A percentile compares a stretch with the other conserved stretches of the same genome.
Conservation (phyloP, 2,888 invertebrate species). For the Agonopterix heracliana region DNA sequence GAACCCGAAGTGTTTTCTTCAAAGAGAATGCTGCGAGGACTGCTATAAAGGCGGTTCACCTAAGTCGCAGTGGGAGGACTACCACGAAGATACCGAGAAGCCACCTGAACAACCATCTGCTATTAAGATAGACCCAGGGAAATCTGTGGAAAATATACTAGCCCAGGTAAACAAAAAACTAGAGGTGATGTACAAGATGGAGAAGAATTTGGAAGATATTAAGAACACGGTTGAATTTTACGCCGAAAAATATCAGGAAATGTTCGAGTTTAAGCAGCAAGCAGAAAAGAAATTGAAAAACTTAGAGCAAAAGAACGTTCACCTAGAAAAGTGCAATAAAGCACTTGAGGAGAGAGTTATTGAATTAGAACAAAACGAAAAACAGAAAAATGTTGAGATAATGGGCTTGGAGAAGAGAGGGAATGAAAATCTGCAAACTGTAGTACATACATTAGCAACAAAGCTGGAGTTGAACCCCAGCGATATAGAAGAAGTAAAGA, state of each 20-base stretch:
- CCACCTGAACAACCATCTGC: no score
- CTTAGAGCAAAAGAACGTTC: conserved; percentile 10
- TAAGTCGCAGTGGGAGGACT: no score
- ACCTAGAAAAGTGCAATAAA: conserved; percentile 12
- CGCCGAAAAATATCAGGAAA: conserved; percentile 10
- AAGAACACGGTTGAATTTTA: conserved; percentile 7
- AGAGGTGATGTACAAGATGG: conserved; percentile 9
- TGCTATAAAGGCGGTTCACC: background rate
- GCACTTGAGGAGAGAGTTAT: conserved; percentile 6
- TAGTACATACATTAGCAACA: conserved; percentile 4
- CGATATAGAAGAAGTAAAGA: conserved; percentile 3
- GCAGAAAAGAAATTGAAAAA: conserved; percentile 10
- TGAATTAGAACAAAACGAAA: conserved; percentile 6
- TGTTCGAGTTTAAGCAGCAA: conserved; percentile 9
- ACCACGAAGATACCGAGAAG: no score
- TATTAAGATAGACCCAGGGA: background rate
- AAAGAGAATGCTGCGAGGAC: conserved; percentile 1
- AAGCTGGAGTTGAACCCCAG: conserved; percentile 1
- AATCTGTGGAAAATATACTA: conserved; percentile 1
- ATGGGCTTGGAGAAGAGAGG: conserved; percentile 1
- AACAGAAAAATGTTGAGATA: conserved; percentile 12
- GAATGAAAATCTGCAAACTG: background rate
- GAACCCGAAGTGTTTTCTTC: background rate
- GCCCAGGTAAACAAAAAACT: conserved; percentile 9
- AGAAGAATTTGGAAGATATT: conserved; percentile 9